These are phyloP conservation scores for Microtus agrestis DNA, from an alignment of 2,797 vertebrate species.

Conservation along the genomic window DNA sequence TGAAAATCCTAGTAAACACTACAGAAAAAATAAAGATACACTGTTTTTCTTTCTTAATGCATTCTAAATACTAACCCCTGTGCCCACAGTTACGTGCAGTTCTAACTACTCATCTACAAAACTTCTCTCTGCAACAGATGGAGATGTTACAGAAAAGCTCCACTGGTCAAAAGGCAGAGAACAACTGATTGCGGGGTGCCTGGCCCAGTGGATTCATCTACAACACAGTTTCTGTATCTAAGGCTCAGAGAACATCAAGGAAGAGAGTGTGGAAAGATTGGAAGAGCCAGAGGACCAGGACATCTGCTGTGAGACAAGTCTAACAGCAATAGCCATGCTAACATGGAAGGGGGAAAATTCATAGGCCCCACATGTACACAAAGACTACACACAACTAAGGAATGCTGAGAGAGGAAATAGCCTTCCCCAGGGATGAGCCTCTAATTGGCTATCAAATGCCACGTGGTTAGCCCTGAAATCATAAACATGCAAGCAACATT, in stretches of 20 bases:
- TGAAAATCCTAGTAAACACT: neutral
- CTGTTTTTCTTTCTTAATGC: neutral
- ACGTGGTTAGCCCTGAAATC: neutral
- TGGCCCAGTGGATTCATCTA: neutral
- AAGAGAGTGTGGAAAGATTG: neutral
- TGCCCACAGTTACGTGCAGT: neutral
- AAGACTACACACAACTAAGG: neutral
- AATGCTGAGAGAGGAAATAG: neutral
- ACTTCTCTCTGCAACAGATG: neutral
- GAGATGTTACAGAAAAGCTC: neutral
- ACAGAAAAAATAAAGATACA: constrained; percentile 19
- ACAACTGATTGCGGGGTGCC: neutral
- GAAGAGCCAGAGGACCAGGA: neutral
- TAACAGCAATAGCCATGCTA: neutral
- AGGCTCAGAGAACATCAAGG: neutral
- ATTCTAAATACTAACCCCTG: neutral
- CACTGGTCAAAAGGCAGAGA: neutral
- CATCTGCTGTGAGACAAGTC: neutral
- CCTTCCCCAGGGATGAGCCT: neutral
- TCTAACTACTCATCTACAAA: neutral
- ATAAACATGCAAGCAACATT: neutral
- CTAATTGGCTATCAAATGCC: neutral
- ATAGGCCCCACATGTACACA: neutral
- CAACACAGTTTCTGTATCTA: neutral
- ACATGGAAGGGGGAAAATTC: neutral